Percentiles rank a stretch among this genome's conserved stretches.
Evolutionary conservation across 2,113 vertebrate species (phyloP).

Genomic region (Pteruthius melanotis): DNA sequence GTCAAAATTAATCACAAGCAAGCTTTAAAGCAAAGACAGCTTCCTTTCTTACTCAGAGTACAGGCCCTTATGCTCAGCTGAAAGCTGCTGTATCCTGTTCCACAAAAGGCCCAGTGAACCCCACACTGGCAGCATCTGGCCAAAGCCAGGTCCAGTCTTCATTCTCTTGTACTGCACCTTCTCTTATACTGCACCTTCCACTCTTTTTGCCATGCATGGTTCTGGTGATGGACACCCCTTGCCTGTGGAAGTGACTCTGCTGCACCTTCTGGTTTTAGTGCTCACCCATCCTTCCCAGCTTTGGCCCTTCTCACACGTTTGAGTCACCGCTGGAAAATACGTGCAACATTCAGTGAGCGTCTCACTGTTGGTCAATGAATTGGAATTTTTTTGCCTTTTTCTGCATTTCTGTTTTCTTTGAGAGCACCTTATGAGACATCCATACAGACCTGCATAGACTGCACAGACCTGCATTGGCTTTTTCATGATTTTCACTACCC

Average conservation of each 20-base stretch:
- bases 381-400: neutral
- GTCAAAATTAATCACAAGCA: neutral
- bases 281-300: neutral
- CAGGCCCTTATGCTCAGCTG: neutral
- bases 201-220: rapidly evolving
- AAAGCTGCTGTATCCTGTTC: neutral
- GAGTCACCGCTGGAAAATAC: neutral
- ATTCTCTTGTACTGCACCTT: too few relatives aligned
- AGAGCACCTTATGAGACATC: neutral
- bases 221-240: too few relatives aligned
- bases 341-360: rapidly evolving
- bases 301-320: rapidly evolving
- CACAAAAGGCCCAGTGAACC: neutral
- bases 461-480: too few relatives aligned
- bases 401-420: neutral
- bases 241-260: neutral
- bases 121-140: neutral
- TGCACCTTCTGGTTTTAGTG: neutral
- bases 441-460: too few relatives aligned
- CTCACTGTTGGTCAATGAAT: neutral
- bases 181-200: neutral
- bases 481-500: neutral
- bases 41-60: neutral
- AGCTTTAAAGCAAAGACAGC: neutral
- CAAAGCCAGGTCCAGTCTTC: neutral